Evolutionary conservation across 1,140 invertebrate genomes (phyloP).

Genomic region (Teleopsis dalmanni): DNA sequence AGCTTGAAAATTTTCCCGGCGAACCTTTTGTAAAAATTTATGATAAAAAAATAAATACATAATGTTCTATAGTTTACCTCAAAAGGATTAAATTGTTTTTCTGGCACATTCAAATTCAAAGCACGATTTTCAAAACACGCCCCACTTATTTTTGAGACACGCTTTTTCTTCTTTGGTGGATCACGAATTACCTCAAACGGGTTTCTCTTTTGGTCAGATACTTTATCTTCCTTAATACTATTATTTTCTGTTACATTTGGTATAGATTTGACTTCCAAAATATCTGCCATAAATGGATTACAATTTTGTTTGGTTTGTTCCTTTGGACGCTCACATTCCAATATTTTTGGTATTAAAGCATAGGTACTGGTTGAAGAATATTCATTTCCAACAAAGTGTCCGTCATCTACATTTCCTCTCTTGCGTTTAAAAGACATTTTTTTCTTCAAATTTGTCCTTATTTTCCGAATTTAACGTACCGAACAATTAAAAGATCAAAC

Average conservation of each 20-base stretch:
- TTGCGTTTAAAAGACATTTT: too few relatives aligned
- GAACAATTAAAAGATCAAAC: too few relatives aligned
- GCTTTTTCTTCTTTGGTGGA: constrained; percentile 39
- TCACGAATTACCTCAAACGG: constrained; percentile 40
- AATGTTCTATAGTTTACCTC: too few relatives aligned
- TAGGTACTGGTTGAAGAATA: too few relatives aligned
- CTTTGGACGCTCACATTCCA: too few relatives aligned
- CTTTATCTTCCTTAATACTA: background rate
- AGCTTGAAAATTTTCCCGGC: background rate
- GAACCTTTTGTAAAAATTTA: constrained; percentile 23
- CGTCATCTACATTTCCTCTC: too few relatives aligned
- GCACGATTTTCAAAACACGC: constrained; percentile 41
- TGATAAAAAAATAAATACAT: background rate
- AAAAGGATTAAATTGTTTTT: constrained; percentile 41
- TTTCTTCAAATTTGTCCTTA: too few relatives aligned
- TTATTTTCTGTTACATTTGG: constrained; percentile 19
- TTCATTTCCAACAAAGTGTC: too few relatives aligned
- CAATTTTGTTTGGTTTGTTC: too few relatives aligned
- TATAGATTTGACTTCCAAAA: constrained; percentile 41
- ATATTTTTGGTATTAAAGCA: too few relatives aligned
- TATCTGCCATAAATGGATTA: too few relatives aligned
- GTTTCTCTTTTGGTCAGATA: constrained; percentile 15
- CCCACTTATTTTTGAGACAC: constrained; percentile 15
- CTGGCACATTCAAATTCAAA: constrained; percentile 37
- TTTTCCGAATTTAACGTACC: too few relatives aligned